phyloP scores from a whole-genome alignment of 2,797 vertebrate species.

The Danio aesculapii region DNA sequence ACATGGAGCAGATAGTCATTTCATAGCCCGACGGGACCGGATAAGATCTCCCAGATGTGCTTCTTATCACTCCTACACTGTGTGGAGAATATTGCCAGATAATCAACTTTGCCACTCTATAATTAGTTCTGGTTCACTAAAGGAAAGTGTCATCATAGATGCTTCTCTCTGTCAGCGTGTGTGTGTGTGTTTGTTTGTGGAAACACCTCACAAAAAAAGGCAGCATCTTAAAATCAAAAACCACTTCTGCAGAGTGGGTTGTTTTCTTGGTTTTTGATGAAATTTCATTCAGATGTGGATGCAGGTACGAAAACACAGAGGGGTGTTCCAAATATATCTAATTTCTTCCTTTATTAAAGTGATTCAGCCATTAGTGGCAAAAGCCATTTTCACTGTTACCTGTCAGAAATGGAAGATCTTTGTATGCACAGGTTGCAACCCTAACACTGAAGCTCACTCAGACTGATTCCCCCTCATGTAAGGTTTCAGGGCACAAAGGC shows the following conservation, averaged over 20 bases:
- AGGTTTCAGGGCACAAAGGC: not conserved
- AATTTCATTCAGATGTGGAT: constrained; percentile 10
- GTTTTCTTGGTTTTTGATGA: not conserved
- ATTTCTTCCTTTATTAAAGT: not conserved
- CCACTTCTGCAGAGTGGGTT: not conserved
- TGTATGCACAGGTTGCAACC: not conserved
- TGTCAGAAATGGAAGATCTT: not conserved
- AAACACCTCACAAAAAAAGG: constrained; percentile 4
- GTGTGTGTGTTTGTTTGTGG: constrained; percentile 7
- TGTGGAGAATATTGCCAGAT: constrained; percentile 41
- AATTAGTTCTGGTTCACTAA: constrained; percentile 51
- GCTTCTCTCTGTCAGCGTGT: not conserved
- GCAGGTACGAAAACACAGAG: not conserved
- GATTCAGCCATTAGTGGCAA: not conserved
- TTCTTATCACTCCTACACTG: constrained; percentile 33
- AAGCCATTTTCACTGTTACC: not conserved
- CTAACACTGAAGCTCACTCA: not conserved
- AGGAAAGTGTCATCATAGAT: constrained; percentile 35
- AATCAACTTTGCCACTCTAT: constrained; percentile 53
- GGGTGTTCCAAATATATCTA: not conserved
- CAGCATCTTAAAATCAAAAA: constrained; percentile 8
- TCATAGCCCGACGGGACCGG: not conserved
- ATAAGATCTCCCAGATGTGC: constrained; percentile 49
- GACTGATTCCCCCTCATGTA: not conserved
- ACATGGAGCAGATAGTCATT: constrained; percentile 7